A percentile compares a stretch with the other conserved stretches of the same genome.
phyloP scores from a whole-genome alignment of 2,113 vertebrate species.

The Phalacrocorax pelagicus region DNA sequence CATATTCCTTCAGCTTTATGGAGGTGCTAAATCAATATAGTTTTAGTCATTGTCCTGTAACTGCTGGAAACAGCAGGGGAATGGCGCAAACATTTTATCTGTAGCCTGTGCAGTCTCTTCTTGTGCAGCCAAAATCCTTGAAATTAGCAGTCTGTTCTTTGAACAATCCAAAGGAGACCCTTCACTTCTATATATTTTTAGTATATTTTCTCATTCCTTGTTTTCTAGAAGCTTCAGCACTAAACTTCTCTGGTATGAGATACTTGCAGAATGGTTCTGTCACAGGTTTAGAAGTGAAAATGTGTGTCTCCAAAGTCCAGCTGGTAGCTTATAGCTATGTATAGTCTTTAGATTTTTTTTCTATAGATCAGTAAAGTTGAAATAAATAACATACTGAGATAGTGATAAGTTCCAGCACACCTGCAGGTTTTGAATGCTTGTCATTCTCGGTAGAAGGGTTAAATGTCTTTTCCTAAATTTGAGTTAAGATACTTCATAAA shows the following conservation, averaged over 20 bases:
- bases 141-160: neutral
- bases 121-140: neutral
- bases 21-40: conserved; percentile 2
- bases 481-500: neutral
- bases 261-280: neutral
- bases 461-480: neutral
- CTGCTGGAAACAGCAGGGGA: neutral
- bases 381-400: neutral
- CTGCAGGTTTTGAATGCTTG: neutral
- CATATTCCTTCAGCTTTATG: neutral
- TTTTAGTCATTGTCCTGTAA: neutral
- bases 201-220: neutral
- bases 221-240: neutral
- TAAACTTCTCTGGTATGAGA: neutral
- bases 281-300: neutral
- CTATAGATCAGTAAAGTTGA: neutral
- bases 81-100: neutral
- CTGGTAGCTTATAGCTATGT: neutral
- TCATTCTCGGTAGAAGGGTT: neutral
- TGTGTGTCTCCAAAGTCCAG: neutral
- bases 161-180: neutral
- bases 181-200: neutral
- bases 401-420: neutral
- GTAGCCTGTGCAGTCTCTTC: neutral
- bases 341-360: neutral